Base-by-base conservation (phyloP, 2,888 invertebrate genomes). In the Amphipoea lucens region DNA sequence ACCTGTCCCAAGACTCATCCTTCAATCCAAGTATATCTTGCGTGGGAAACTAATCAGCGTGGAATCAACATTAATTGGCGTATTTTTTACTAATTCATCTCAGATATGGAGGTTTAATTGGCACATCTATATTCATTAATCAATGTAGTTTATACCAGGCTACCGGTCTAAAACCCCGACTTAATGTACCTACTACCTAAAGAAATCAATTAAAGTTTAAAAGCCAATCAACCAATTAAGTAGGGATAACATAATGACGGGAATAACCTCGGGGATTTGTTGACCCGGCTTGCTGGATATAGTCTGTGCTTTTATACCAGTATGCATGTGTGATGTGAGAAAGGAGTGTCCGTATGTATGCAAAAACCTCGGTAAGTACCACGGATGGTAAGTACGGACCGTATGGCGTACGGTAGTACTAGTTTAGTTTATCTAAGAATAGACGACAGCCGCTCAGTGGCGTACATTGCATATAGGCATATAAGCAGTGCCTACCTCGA, bases 151-250 rank as follows among this genome's bases (percentile, higher is more conserved):
- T 81, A 78, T 70, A 68, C n/a, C 14, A 29, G 14, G 79, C 82
- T 84, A 77, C 80, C 66, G 80, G 68, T 79, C 69, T 54, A 80
- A 79, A 76, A 85, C 78, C 71, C 76, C 65, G 79, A 48, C 36
- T 62, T 63, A 29, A 77, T 40, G n/a, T 78, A 71, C n/a, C n/a
- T n/a, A n/a, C 29, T 29, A 29, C 29, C 75, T 79, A 48, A 76
- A 82, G 68, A 79, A 88, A 87, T 84, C 74, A 81, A 87, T 89
- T 83, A 86, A 88, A 76, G 4, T 68, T 42, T 57, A 76, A 29
- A 29, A 78, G 77, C 72, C 76, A 82, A 80, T 84, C 75, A 83
- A 83, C 80, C 77, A 82, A 84, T 83, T 45, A 40, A 40, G 4
- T 81, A 86, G 62, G 84, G 77, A 42, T 76, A 83, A 69, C 79